phyloP scores from a whole-genome alignment of 2,888 invertebrate species.

The Phortica okadai region DNA sequence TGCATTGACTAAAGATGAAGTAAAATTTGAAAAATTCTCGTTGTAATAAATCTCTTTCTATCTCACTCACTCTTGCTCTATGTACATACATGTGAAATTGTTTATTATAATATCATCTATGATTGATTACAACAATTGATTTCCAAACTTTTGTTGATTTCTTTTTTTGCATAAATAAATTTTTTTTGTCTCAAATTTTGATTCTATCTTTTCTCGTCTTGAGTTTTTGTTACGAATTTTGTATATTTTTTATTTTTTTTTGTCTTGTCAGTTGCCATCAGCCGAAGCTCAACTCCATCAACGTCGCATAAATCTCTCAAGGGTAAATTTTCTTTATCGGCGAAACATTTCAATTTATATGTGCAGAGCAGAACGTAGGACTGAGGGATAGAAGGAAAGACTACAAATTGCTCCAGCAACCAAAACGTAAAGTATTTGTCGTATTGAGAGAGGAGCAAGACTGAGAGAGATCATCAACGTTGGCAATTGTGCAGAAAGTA shows the following conservation, averaged over 20 bases:
- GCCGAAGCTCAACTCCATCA: neutral
- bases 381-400: neutral
- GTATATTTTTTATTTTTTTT: neutral
- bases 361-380: neutral
- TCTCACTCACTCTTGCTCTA: too few relatives aligned
- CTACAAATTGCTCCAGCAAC: neutral
- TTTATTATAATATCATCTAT: neutral
- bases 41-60: too few relatives aligned
- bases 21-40: too few relatives aligned
- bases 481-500: conserved; percentile 20
- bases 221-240: neutral
- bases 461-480: neutral
- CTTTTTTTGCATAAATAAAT: too few relatives aligned
- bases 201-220: too few relatives aligned
- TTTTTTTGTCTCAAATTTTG: too few relatives aligned
- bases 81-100: too few relatives aligned
- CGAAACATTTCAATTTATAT: conserved; percentile 16
- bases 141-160: too few relatives aligned
- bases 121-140: neutral
- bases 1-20: too few relatives aligned
- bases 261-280: neutral
- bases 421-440: conserved; percentile 8
- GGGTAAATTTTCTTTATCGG: neutral
- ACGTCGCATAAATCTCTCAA: neutral
- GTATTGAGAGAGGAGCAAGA: neutral